A percentile compares a stretch with the other conserved stretches of the same genome.
Evolutionary conservation across 2,888 invertebrate genomes (phyloP).

Genomic region (Cryptophagus acutangulus): DNA sequence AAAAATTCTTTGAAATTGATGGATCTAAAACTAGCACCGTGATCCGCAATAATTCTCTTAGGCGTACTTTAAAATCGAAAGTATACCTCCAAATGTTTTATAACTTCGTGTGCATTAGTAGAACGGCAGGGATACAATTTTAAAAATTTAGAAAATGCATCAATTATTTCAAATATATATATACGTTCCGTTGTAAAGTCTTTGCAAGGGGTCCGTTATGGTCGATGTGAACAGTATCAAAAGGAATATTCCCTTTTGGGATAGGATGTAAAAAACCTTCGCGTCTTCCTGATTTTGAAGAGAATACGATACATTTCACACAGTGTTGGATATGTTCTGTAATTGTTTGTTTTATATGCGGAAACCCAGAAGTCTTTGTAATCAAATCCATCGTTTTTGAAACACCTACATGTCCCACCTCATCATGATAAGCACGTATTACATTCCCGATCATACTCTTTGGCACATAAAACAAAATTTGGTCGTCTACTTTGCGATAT

Average conservation of each 20-base stretch:
- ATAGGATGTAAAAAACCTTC: conserved; percentile 13
- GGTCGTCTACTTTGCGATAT: conserved; percentile 13
- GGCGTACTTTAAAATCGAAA: not conserved
- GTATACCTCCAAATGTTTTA: not conserved
- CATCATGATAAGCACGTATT: conserved; percentile 17
- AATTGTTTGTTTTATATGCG: conserved; percentile 4
- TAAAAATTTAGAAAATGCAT: conserved; percentile 2
- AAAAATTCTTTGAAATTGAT: conserved; percentile 1
- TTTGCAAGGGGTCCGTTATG: conserved; percentile 11
- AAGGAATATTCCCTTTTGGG: conserved; percentile 10
- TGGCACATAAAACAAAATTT: conserved; percentile 21
- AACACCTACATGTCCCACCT: conserved; percentile 18
- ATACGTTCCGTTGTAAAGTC: no score
- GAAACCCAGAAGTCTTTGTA: not conserved
- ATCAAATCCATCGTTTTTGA: conserved; percentile 16
- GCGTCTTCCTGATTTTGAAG: conserved; percentile 1
- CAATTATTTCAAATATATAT: no score
- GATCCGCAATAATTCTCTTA: not conserved
- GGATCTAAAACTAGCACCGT: not conserved
- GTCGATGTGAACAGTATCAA: conserved; percentile 12
- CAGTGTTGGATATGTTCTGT: conserved; percentile 9
- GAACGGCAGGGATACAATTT: not conserved
- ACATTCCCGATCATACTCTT: conserved; percentile 14
- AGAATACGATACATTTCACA: not conserved
- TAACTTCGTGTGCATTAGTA: conserved; percentile 1